phyloP scores from a whole-genome alignment of 2,797 vertebrate species.

The Alauda arvensis region DNA sequence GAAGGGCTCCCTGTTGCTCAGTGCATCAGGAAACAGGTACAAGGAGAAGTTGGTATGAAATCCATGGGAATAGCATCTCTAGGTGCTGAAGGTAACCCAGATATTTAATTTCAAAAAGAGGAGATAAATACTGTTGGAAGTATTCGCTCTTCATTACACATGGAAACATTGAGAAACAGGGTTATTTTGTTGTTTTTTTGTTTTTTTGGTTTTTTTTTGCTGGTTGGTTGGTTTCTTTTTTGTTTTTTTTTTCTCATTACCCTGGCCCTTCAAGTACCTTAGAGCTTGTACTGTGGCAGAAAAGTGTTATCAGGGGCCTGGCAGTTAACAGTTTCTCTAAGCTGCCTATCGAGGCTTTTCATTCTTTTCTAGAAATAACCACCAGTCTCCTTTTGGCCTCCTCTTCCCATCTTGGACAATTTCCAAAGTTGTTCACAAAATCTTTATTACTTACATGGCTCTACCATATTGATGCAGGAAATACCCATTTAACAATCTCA shows the following conservation, averaged over 20 bases:
- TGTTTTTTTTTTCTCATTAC: neutral
- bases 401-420: neutral
- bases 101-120: neutral
- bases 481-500: neutral
- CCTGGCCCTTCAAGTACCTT: neutral
- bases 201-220: no score
- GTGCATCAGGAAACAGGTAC: accelerated
- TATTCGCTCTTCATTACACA: neutral
- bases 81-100: neutral
- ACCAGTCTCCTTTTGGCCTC: neutral
- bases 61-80: neutral
- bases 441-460: neutral
- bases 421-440: neutral
- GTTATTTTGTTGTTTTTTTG: no score
- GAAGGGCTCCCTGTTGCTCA: neutral
- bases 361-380: neutral
- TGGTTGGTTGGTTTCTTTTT: no score
- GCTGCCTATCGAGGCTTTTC: neutral
- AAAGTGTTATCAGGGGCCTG: neutral
- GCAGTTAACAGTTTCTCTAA: neutral
- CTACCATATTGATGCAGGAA: neutral
- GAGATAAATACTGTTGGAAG: neutral
- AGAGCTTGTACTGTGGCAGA: neutral
- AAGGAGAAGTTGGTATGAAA: neutral
- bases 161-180: neutral